Conservation (phyloP, 2,797 vertebrate genomes). For the Gallirallus australis region DNA sequence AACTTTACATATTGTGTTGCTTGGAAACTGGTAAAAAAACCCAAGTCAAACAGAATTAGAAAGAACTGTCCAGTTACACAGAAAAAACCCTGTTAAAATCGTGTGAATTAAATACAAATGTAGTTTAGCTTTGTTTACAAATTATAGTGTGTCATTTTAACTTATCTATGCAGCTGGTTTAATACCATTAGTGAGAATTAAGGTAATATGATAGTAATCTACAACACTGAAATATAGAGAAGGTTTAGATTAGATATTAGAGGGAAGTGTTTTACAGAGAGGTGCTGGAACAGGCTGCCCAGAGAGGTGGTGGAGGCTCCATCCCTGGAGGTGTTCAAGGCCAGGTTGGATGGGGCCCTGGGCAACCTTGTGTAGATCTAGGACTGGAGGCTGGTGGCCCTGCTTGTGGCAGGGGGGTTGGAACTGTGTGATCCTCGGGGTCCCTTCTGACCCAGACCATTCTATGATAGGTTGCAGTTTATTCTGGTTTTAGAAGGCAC, state of each 20-base stretch:
- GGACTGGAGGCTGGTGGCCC: too few species aligned
- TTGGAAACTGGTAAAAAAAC: neutral
- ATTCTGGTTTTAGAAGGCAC: neutral
- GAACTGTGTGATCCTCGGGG: too few species aligned
- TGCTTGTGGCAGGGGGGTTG: too few species aligned
- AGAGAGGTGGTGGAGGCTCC: too few species aligned
- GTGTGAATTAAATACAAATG: slow-evolving; percentile 16
- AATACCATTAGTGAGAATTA: slow-evolving; percentile 51
- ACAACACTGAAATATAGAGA: neutral
- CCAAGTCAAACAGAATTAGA: slow-evolving; percentile 11
- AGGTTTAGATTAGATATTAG: too few species aligned
- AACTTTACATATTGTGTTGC: neutral
- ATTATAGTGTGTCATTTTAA: slow-evolving; percentile 8
- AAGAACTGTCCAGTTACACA: slow-evolving; percentile 1
- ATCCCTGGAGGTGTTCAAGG: too few species aligned
- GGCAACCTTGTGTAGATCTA: too few species aligned
- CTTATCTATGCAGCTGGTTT: slow-evolving; percentile 30
- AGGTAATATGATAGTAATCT: slow-evolving; percentile 54
- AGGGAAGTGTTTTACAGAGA: too few species aligned
- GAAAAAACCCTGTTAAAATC: neutral
- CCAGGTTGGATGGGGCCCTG: too few species aligned
- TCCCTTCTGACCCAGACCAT: too few species aligned
- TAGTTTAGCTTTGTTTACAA: slow-evolving; percentile 35
- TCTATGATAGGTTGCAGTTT: neutral
- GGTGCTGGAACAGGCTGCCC: too few species aligned